phyloP scores from a whole-genome alignment of 2,113 vertebrate species.

The Eptesicus fuscus region DNA sequence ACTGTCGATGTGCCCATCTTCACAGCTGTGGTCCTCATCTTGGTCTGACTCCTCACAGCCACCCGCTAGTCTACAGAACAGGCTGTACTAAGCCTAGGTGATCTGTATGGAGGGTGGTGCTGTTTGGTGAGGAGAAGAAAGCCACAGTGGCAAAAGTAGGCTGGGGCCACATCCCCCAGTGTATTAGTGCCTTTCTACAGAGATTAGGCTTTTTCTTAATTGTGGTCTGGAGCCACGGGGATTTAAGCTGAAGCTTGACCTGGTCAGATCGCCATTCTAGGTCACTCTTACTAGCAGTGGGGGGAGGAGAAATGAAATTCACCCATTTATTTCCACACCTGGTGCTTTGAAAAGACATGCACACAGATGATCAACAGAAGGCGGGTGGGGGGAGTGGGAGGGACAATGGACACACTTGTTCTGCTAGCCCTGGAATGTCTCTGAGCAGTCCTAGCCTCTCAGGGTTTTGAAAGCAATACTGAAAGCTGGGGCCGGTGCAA shows the following conservation, averaged over 20 bases:
- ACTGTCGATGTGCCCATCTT: too few relatives aligned
- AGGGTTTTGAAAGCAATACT: background rate
- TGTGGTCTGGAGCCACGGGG: background rate
- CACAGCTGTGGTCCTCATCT: background rate
- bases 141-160: background rate
- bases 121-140: background rate
- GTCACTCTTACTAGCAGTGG: background rate
- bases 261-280: background rate
- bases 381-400: background rate
- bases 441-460: background rate
- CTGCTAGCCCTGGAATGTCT: background rate
- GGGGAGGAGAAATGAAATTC: background rate
- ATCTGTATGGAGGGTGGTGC: accelerated
- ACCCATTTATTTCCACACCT: background rate
- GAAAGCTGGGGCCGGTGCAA: background rate
- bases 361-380: background rate
- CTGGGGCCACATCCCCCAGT: too few relatives aligned
- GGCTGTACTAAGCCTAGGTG: accelerated
- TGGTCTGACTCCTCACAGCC: background rate
- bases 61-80: background rate
- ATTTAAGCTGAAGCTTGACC: background rate
- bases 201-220: background rate
- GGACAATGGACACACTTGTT: background rate
- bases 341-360: background rate
- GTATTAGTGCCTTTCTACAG: background rate